These are phyloP conservation scores for Datnioides undecimradiatus DNA, from an alignment of 2,113 vertebrate species.

Conservation along the genomic window DNA sequence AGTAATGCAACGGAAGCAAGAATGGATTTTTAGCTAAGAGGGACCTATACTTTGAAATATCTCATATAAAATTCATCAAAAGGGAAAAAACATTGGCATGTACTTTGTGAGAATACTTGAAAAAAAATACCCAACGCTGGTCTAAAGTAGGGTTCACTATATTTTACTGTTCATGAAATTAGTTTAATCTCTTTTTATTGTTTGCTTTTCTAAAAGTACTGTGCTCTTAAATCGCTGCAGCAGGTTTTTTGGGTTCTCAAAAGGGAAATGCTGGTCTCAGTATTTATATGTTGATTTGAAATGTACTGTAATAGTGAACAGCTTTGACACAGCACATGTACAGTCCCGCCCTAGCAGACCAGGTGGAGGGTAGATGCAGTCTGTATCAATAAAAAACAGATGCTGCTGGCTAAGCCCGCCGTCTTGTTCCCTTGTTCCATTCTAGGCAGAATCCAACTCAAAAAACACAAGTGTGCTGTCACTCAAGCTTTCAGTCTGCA, in stretches of 20 bases:
- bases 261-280: not conserved
- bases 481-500: slow-evolving; percentile 70
- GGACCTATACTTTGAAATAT: slow-evolving; percentile 46
- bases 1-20: slow-evolving; percentile 52
- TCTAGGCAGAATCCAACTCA: slow-evolving; percentile 45
- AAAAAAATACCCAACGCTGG: slow-evolving; percentile 25
- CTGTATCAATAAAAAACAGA: slow-evolving; percentile 81
- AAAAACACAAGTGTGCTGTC: slow-evolving; percentile 60
- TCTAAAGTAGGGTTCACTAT: not conserved
- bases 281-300: slow-evolving; percentile 29
- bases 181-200: not conserved
- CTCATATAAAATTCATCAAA: slow-evolving; percentile 71
- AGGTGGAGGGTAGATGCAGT: slow-evolving; percentile 54
- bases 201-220: not conserved
- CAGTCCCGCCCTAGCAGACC: slow-evolving; percentile 41
- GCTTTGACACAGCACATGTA: slow-evolving; percentile 45
- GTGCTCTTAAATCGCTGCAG: slow-evolving; percentile 3
- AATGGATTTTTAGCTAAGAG: slow-evolving; percentile 60
- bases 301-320: slow-evolving; percentile 45
- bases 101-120: slow-evolving; percentile 21
- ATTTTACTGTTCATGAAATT: not conserved
- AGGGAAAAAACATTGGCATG: slow-evolving; percentile 31
- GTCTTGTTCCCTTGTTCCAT: slow-evolving; percentile 35
- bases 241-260: slow-evolving; percentile 11
- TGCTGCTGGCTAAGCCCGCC: slow-evolving; percentile 62